Base-by-base conservation (phyloP, 1,140 invertebrate genomes). In the Melanaphis sacchari region DNA sequence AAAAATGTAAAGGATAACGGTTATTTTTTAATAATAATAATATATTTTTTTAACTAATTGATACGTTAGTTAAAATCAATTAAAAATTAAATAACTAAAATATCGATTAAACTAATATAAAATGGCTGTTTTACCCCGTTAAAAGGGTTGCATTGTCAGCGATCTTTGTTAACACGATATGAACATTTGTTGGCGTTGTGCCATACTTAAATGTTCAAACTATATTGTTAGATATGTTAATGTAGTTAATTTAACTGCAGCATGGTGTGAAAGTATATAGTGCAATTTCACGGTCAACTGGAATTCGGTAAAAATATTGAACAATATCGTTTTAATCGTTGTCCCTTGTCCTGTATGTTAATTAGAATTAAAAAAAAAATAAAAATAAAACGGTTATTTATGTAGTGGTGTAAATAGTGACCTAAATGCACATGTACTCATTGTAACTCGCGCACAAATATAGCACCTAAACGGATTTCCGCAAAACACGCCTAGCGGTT, bases 201-300 rank as follows among this genome's bases (percentile, higher is more conserved):
- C 26, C 43, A 38, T n/a, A 49, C n/a, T 38, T 9, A 49, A 89
- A 89, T 36, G 7, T 38, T 38, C 46, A 52, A 89, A 15, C n/a
- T 24, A 9, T 52, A 52, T 49, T 21, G 46, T 0, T 9, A 22
- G n/a, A 9, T 49, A 38, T 38, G 46, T 36, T 52, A 52, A 89
- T 89, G n/a, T 36, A 52, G 9, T 52, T 21, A 89, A 38, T 89
- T 89, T 22, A 3, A 24, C 87, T 89, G 43, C 52, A 89, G 52
- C 85, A 36, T 40, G 26, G 36, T 6, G 49, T 54, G 49, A 54
- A 90, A 54, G 38, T 46, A n/a, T 87, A 31, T 40, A 40, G 52
- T 0, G n/a, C 54, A 92, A 92, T 92, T 92, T 92, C 90, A 92
- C 90, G 59, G 90, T 92, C 66, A 92, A 92, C 81, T 82, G 90